A percentile compares a stretch with the other conserved stretches of the same genome.
Evolutionary conservation across 2,797 vertebrate species (phyloP).

Genomic region (Aythya fuligula): DNA sequence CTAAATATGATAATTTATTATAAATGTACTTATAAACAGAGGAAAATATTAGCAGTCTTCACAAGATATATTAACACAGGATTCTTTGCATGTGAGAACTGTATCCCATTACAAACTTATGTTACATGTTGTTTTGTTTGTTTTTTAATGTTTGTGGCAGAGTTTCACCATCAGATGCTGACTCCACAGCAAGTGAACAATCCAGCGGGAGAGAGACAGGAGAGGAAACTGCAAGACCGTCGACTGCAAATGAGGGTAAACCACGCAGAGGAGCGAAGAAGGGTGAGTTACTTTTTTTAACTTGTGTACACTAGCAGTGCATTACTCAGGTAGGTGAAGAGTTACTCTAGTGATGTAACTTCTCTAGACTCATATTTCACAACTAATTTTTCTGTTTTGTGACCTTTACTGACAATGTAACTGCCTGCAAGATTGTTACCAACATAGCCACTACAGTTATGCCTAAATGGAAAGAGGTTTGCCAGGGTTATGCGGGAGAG

Average conservation of each 20-base stretch:
- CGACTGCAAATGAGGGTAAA: constrained; percentile 83
- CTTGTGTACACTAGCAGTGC: neutral
- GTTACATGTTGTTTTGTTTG: neutral
- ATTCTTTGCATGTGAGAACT: neutral
- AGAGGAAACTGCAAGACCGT: constrained; percentile 86
- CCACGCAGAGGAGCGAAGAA: constrained; percentile 83
- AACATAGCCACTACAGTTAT: neutral
- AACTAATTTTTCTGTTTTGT: neutral
- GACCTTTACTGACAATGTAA: neutral
- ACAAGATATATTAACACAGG: neutral
- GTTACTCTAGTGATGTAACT: neutral
- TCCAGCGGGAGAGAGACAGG: constrained; percentile 91
- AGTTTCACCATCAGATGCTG: constrained; percentile 92
- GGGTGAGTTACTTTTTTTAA: constrained; percentile 73
- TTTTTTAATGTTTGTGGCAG: constrained; percentile 72
- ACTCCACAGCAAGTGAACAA: constrained; percentile 92
- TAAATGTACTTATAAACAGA: neutral
- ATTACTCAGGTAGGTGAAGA: neutral
- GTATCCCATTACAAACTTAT: neutral
- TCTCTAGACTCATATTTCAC: neutral
- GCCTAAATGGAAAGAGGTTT: neutral
- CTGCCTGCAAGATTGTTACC: neutral
- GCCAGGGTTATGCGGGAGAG: neutral
- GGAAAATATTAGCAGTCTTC: neutral
- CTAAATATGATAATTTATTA: neutral